Percentiles rank a stretch among this genome's conserved stretches.
These are phyloP conservation scores for Uloborus diversus DNA, from an alignment of 1,140 invertebrate genomes.

Conservation along the genomic window DNA sequence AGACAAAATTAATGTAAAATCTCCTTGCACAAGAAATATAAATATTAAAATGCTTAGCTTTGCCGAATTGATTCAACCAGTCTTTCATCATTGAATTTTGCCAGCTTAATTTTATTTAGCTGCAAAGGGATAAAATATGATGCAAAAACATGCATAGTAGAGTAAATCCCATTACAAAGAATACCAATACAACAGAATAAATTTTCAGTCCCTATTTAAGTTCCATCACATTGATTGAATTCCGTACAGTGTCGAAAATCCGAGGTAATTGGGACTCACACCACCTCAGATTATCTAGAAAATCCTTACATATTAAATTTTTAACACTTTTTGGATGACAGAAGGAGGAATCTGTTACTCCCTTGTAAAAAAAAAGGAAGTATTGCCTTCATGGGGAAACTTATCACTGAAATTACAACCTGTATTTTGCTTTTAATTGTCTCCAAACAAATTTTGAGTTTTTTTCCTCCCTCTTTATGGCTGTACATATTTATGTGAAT, in stretches of 20 bases:
- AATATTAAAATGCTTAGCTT: too few relatives aligned
- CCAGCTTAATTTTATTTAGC: background rate
- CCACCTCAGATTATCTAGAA: background rate
- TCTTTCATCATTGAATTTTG: too few relatives aligned
- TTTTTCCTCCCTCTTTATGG: background rate
- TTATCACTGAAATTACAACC: background rate
- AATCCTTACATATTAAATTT: background rate
- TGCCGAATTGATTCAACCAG: too few relatives aligned
- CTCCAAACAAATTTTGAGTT: background rate
- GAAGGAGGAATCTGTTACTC: background rate
- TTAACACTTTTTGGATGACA: background rate
- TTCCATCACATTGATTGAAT: background rate
- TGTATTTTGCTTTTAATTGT: background rate
- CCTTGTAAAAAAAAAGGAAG: too few relatives aligned
- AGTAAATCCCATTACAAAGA: background rate
- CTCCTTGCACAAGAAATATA: background rate
- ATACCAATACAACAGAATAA: background rate
- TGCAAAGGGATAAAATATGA: background rate
- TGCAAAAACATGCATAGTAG: background rate
- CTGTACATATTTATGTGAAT: background rate
- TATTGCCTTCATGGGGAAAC: background rate
- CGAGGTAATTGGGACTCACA: background rate
- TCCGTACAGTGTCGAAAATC: background rate
- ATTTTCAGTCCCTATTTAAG: background rate
- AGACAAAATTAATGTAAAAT: background rate